Evolutionary conservation across 2,113 vertebrate genomes (phyloP), one percentile per base, ranked within the genome.

Genomic region (Lophochroa leadbeateri): DNA sequence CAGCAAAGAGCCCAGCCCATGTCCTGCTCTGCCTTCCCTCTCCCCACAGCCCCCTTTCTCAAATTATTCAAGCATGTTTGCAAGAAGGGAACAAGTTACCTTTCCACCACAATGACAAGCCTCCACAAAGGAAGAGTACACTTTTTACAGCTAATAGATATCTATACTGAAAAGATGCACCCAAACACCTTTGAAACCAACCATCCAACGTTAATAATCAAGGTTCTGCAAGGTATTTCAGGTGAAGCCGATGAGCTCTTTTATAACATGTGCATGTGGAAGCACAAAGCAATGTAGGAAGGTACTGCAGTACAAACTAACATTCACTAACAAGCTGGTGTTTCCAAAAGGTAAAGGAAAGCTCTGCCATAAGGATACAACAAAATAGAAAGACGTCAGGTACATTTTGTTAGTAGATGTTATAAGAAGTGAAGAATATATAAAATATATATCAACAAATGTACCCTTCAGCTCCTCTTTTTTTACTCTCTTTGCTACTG

Each of bases 401-500:
- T 81, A 20, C 52, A 53, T 93, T 91, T 80, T 61, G 44, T 79
- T 58, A 90, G 57, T 63, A 90, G 47, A 64, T 75, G 50, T 44
- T 89, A 86, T 1, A 88, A 80, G 58, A 94, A 86, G 37, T 79
- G 41, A 94, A 83, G 28, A 64, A 75, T 35, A 75, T 53, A 85
- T 70, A 28, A 95, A 95, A 92, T 55, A 92, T 44, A 29, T 92
- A 90, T 84, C 68, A 81, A 81, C 92, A 94, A 79, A 88, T 39
- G 39, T 68, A 90, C 49, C 29, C 67, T 94, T 82, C 79, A 88
- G 87, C 44, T 87, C 28, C 35, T 90, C 49, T 83, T 69, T 71
- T 50, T 88, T 67, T 39, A 24, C 60, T 60, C 43, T 63, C 67
- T 77, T 69, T 89, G 39, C 74, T 90, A 85, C 77, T 86, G 83